Percentiles rank a stretch among this genome's conserved stretches.
Evolutionary conservation across 2,888 invertebrate species (phyloP).

Genomic region (Phasia obesa): DNA sequence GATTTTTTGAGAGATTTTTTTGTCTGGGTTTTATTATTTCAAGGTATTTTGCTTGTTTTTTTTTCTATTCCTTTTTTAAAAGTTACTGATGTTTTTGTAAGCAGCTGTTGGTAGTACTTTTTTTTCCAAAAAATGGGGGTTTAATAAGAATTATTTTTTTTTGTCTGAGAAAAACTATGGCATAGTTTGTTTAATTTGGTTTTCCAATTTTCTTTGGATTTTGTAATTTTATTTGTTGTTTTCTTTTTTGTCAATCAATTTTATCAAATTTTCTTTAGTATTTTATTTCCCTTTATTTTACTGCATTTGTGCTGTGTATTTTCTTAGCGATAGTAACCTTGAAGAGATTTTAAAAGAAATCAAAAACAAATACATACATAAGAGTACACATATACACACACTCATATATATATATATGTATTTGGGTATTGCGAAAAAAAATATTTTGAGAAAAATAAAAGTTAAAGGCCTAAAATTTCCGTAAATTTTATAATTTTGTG

Average conservation of each 20-base stretch:
- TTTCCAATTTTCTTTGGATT: neutral
- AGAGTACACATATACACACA: neutral
- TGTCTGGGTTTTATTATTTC: too few species aligned
- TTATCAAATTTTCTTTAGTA: conserved; percentile 27
- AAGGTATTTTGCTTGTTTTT: too few species aligned
- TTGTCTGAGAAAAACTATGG: too few species aligned
- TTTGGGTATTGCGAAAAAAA: too few species aligned
- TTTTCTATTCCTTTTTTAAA: neutral
- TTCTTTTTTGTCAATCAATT: conserved; percentile 5
- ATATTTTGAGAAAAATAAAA: too few species aligned
- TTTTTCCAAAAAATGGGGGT: conserved; percentile 18
- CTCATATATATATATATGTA: too few species aligned
- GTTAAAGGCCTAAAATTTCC: too few species aligned
- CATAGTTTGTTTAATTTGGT: neutral
- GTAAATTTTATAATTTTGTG: too few species aligned
- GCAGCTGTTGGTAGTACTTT: conserved; percentile 53
- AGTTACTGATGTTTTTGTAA: neutral
- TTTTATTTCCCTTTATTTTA: conserved; percentile 2
- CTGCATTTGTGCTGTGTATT: conserved; percentile 6
- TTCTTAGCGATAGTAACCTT: conserved; percentile 50
- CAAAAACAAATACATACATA: neutral
- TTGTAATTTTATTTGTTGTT: neutral
- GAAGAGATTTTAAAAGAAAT: conserved; percentile 46
- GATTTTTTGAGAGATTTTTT: too few species aligned
- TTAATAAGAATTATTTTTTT: too few species aligned